phyloP scores from a whole-genome alignment of 1,140 invertebrate species.

The Scaptomyza hsui region DNA sequence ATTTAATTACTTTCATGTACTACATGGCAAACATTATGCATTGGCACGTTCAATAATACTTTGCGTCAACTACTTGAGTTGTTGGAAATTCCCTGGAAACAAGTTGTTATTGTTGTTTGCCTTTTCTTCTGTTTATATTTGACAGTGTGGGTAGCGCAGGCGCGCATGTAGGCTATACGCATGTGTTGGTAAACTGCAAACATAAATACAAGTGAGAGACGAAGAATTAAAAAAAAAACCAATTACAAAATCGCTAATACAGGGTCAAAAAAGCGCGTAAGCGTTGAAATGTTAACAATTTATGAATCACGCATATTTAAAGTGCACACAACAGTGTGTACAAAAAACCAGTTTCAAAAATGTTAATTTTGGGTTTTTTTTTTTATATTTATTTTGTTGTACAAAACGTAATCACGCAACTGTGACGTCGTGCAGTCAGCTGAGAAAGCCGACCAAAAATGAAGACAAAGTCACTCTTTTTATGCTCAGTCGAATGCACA shows the following conservation, averaged over 20 bases:
- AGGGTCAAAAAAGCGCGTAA: slow-evolving; percentile 61
- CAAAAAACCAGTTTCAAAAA: slow-evolving; percentile 60
- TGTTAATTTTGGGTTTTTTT: slow-evolving; percentile 70
- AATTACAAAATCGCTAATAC: slow-evolving; percentile 78
- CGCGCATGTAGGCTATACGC: slow-evolving; percentile 17
- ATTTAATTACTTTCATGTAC: slow-evolving; percentile 10
- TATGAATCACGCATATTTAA: slow-evolving; percentile 66
- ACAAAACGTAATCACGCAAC: slow-evolving; percentile 68
- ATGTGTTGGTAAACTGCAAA: slow-evolving; percentile 28
- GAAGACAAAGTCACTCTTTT: slow-evolving; percentile 34
- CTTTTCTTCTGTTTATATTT: neutral
- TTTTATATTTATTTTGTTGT: slow-evolving; percentile 41
- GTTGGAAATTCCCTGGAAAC: slow-evolving; percentile 45
- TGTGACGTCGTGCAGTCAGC: slow-evolving; percentile 60
- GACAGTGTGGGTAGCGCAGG: slow-evolving; percentile 35
- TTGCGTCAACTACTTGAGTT: slow-evolving; percentile 25
- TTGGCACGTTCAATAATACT: slow-evolving; percentile 27
- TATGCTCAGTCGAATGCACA: slow-evolving; percentile 60
- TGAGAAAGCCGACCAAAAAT: slow-evolving; percentile 45
- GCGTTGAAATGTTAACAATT: slow-evolving; percentile 52
- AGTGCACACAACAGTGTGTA: slow-evolving; percentile 22
- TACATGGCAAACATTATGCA: slow-evolving; percentile 10
- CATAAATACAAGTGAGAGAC: slow-evolving; percentile 24
- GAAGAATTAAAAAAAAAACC: slow-evolving; percentile 29
- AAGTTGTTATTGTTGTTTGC: slow-evolving; percentile 31